Percentiles rank a stretch among this genome's conserved stretches.
Evolutionary conservation across 1,140 invertebrate species (phyloP).

Genomic region (Orius insidiosus): DNA sequence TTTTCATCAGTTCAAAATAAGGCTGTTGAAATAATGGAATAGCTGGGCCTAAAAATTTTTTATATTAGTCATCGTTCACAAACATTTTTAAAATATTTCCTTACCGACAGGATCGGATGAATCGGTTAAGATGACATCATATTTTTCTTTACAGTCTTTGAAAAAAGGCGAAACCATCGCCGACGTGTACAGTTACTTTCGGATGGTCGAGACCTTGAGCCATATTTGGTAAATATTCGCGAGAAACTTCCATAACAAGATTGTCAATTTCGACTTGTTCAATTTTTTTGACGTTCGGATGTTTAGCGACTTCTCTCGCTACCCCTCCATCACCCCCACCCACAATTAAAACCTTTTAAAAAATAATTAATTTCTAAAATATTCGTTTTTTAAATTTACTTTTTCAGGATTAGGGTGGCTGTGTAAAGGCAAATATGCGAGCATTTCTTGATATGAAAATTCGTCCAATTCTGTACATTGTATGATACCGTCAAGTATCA

Average conservation of each 20-base stretch:
- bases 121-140: conserved; percentile 97
- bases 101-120: conserved; percentile 86
- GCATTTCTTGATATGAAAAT: conserved; percentile 98
- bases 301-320: conserved; percentile 84
- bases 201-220: conserved; percentile 64
- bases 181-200: conserved; percentile 70
- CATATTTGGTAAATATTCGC: conserved; percentile 81
- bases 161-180: conserved; percentile 92
- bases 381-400: conserved; percentile 35
- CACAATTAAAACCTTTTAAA: conserved; percentile 72
- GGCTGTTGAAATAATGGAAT: conserved; percentile 56
- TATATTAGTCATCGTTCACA: too few species aligned
- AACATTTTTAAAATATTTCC: not conserved
- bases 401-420: conserved; percentile 79
- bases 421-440: conserved; percentile 82
- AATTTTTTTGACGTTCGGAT: conserved; percentile 71
- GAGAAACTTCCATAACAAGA: conserved; percentile 79
- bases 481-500: conserved; percentile 91
- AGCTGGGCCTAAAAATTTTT: conserved; percentile 39
- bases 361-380: not conserved
- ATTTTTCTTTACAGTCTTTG: conserved; percentile 65
- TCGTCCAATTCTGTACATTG: conserved; percentile 95
- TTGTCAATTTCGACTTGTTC: conserved; percentile 91
- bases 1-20: conserved; percentile 76
- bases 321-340: conserved; percentile 97